These are phyloP conservation scores for Heterodera carotae DNA, from an alignment of 1,140 invertebrate species.

Conservation along the genomic window DNA sequence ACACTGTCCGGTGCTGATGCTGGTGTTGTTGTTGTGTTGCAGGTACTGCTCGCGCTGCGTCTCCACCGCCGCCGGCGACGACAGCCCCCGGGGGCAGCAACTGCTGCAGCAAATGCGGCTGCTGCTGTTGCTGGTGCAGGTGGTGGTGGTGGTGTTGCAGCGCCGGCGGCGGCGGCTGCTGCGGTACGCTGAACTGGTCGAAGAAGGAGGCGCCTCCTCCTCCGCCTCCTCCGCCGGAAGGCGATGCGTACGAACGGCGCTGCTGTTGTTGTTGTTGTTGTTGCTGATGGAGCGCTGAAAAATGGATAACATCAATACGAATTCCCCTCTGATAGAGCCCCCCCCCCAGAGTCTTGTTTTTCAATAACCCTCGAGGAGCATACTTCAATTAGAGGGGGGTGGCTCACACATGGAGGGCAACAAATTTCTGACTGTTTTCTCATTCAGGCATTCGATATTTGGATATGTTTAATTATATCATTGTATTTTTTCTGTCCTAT, in stretches of 20 bases:
- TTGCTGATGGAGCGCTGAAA: constrained; percentile 8
- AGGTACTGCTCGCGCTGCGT: neutral
- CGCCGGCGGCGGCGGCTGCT: neutral
- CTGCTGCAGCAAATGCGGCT: neutral
- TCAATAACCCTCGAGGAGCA: no score
- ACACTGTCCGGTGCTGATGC: neutral
- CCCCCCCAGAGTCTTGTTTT: no score
- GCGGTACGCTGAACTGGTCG: constrained; percentile 11
- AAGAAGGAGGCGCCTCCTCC: neutral
- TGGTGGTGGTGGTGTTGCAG: neutral
- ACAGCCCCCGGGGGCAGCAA: neutral
- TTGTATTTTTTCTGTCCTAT: no score
- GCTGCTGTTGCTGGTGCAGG: neutral
- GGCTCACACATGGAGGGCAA: no score
- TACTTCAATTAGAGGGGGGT: no score
- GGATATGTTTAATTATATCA: no score
- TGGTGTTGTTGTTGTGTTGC: neutral
- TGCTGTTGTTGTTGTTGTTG: no score
- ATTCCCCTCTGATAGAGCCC: no score
- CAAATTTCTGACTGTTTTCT: no score
- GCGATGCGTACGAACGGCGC: constrained; percentile 5
- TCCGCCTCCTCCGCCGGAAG: neutral
- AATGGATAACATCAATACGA: no score
- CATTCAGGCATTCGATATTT: no score
- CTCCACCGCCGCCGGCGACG: neutral